Evolutionary conservation across 2,797 vertebrate species (phyloP).

Genomic region (Sebastes melanostomus): DNA sequence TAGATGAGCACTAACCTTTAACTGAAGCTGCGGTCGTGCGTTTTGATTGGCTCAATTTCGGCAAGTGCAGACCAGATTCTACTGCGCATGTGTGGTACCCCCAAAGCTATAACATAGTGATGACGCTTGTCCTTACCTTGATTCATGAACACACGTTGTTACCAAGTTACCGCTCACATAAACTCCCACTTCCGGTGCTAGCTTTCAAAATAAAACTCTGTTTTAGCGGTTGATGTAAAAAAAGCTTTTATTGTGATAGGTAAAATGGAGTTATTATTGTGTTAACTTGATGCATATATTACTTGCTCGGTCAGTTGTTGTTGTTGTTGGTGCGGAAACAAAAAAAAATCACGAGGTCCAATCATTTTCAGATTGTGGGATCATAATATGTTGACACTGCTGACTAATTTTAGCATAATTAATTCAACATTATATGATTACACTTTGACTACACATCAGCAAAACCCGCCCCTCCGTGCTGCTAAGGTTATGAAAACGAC

Average conservation of each 20-base stretch:
- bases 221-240: accelerated
- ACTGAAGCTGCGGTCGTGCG: too few relatives aligned
- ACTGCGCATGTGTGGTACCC: too few relatives aligned
- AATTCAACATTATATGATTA: background rate
- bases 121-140: accelerated
- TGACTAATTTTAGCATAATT: background rate
- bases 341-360: background rate
- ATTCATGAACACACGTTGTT: background rate
- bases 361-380: background rate
- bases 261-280: accelerated
- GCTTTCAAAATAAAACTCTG: slow-evolving; percentile 37
- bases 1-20: too few relatives aligned
- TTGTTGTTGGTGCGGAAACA: background rate
- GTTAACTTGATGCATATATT: background rate
- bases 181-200: accelerated
- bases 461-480: background rate
- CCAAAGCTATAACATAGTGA: accelerated
- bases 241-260: slow-evolving; percentile 8
- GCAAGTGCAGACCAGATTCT: too few relatives aligned
- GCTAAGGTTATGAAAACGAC: background rate
- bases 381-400: background rate
- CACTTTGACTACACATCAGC: background rate
- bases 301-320: background rate
- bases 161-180: accelerated
- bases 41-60: too few relatives aligned